Evolutionary conservation across 2,797 vertebrate genomes (phyloP).

Genomic region (Cuculus canorus): DNA sequence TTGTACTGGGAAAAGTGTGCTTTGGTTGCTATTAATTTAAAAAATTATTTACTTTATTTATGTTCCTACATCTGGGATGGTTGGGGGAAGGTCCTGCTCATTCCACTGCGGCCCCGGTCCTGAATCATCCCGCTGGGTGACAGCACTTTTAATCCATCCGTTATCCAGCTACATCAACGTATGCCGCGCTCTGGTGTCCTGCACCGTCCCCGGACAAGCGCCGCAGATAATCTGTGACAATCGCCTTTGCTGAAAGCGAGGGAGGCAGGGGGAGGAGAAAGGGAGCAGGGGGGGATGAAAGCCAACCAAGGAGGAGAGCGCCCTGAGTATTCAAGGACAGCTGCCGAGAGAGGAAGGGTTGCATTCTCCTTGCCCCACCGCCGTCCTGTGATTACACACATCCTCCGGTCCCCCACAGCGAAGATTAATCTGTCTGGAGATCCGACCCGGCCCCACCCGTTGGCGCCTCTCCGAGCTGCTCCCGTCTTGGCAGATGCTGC

Average conservation of each 20-base stretch:
- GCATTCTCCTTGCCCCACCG: not conserved
- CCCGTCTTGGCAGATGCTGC: conserved; percentile 46
- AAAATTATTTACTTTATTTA: not conserved
- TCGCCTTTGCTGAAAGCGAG: conserved; percentile 8
- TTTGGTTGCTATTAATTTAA: not conserved
- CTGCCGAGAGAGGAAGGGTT: not conserved
- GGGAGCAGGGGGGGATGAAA: not conserved
- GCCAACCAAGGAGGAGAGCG: not conserved
- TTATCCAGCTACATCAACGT: not conserved
- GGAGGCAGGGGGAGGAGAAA: conserved; percentile 10
- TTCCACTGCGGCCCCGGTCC: not conserved
- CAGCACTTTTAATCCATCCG: accelerated
- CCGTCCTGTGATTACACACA: not conserved
- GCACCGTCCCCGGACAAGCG: not conserved
- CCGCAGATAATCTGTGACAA: conserved; percentile 4
- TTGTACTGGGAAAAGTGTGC: not conserved
- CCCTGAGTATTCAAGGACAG: not conserved
- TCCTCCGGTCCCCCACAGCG: not conserved
- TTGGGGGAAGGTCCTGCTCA: not conserved
- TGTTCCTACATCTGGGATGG: not conserved
- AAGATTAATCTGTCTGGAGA: conserved; percentile 31
- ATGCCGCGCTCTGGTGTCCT: not conserved
- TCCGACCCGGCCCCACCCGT: conserved; percentile 47
- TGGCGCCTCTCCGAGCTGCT: conserved; percentile 52
- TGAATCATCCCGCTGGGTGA: not conserved